Conservation (phyloP, 2,113 vertebrate species). For the Myrmecobius fasciatus region DNA sequence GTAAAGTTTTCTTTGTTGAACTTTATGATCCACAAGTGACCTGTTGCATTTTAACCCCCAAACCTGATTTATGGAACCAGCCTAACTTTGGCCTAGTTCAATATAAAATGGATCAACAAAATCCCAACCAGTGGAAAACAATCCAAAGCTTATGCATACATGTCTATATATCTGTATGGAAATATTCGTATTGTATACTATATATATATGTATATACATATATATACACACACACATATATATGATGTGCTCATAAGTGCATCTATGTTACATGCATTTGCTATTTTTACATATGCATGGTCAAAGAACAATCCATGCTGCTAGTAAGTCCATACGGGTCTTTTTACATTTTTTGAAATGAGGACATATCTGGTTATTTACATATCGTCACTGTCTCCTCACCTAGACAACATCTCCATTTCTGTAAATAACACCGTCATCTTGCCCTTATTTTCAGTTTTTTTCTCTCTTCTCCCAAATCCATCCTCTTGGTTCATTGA, state of each 20-base stretch:
- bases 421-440: not conserved
- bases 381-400: not conserved
- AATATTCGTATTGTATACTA: too few species aligned
- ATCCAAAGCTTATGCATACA: not conserved
- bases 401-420: not conserved
- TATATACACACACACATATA: not conserved
- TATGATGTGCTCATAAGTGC: not conserved
- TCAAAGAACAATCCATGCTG: not conserved
- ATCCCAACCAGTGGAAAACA: not conserved
- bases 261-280: not conserved
- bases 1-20: not conserved
- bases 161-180: not conserved
- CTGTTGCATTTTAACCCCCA: not conserved
- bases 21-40: not conserved
- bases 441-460: not conserved
- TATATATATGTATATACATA: not conserved
- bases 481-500: not conserved
- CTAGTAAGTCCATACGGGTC: not conserved
- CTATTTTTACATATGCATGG: not conserved
- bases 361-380: not conserved
- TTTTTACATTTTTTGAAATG: not conserved
- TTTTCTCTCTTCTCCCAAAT: not conserved
- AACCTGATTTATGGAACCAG: not conserved
- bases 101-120: not conserved
- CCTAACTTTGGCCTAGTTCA: not conserved